Base-by-base conservation (phyloP, 2,888 invertebrate species). In the Diaperis boleti region DNA sequence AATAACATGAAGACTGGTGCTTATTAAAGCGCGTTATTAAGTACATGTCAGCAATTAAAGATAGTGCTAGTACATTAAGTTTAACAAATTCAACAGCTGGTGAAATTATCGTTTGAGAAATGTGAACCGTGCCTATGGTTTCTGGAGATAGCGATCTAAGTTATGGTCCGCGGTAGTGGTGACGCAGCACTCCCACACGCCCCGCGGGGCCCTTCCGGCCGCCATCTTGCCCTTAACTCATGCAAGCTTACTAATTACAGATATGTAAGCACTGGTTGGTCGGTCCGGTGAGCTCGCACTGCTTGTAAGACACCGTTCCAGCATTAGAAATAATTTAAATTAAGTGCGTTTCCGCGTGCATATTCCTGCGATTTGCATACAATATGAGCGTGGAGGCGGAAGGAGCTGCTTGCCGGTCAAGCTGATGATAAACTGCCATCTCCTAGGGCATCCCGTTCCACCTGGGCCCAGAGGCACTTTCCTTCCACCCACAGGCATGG, bases 181-280 rank as follows among this genome's bases (percentile, higher is more conserved):
- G 79, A 78, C 79, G 78, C 74, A 80, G 77, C 74, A 81, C 80
- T 78, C 79, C 79, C 77, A 81, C 80, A 78, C 79, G 68, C 75
- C 72, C 78, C 78, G 77, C 77, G 71, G 76, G 72, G 77, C 76
- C 72, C 76, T 81, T 81, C 81, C 81, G 80, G 79, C 72, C 79
- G 77, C 78, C 78, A 78, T 78, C 74, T 78, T 77, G 72, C 70
- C 72, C 76, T 74, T 76, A 75, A 76, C 74, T 76, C 76, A 69
- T 69, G 68, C 69, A 56, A 62, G 66, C 57, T 57, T 65, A 64
- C 67, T 69, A 69, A 68, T 68, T 67, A 70, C 68, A 62, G 56
- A 59, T 62, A 65, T 62, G 59, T 65, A 62, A 62, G 49, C 47
- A 31, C 39, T 54, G 65, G 69, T 66, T 65, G 66, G 68, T 64